A percentile compares a stretch with the other conserved stretches of the same genome.
Evolutionary conservation across 2,113 vertebrate species (phyloP).

Genomic region (Periophthalmus modestus): DNA sequence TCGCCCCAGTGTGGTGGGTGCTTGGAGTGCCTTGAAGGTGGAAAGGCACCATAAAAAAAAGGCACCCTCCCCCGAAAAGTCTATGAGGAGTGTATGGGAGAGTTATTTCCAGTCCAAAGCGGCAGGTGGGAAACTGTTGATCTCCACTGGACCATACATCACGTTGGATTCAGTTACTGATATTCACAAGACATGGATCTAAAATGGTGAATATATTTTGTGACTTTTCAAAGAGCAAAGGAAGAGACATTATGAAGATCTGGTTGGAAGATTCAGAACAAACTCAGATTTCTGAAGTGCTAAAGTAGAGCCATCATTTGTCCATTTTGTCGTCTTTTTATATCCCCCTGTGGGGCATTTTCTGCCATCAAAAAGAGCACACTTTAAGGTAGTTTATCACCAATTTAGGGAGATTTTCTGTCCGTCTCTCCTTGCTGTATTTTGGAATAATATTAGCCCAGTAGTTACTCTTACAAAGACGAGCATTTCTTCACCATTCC

Average conservation of each 20-base stretch:
- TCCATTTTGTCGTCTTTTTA: conserved; percentile 4
- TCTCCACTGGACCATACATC: no score
- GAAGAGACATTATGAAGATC: not conserved
- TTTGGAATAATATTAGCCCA: conserved; percentile 3
- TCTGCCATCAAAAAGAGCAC: conserved; percentile 1
- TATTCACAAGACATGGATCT: not conserved
- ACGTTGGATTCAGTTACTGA: not conserved
- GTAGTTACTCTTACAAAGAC: not conserved
- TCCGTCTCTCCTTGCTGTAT: not conserved
- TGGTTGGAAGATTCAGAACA: not conserved
- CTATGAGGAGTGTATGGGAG: no score
- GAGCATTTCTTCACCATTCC: not conserved
- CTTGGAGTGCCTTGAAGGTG: no score
- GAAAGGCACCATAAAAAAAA: no score
- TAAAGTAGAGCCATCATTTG: not conserved
- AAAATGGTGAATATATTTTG: not conserved
- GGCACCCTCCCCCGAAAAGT: no score
- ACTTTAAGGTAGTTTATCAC: conserved; percentile 7
- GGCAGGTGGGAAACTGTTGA: no score
- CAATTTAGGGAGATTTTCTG: conserved; percentile 5
- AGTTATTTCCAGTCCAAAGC: no score
- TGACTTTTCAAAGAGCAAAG: not conserved
- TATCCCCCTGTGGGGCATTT: not conserved
- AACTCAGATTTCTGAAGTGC: not conserved
- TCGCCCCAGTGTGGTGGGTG: no score